Percentiles rank a stretch among this genome's conserved stretches.
phyloP scores from a whole-genome alignment of 2,113 vertebrate species.

The Hyaena hyaena region DNA sequence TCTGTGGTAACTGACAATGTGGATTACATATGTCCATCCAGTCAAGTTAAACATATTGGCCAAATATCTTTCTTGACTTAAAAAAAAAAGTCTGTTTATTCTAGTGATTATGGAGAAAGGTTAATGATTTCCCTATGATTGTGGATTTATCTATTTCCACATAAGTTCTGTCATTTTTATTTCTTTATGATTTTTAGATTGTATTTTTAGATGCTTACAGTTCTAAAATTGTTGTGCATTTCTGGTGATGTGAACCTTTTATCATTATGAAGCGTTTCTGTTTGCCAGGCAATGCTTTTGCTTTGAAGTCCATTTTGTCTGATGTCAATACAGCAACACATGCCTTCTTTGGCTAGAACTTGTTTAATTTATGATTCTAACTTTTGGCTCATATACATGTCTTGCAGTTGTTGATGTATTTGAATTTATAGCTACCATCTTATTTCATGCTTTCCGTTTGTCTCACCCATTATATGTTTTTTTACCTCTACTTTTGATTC shows the following conservation, averaged over 20 bases:
- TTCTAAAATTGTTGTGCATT: background rate
- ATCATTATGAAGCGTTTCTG: background rate
- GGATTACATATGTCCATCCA: background rate
- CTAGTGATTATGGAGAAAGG: background rate
- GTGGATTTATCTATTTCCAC: background rate
- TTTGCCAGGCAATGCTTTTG: background rate
- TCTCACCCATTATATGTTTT: background rate
- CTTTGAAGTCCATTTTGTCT: conserved; percentile 20
- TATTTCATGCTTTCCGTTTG: background rate
- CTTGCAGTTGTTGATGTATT: background rate
- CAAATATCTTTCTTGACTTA: background rate
- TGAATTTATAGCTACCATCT: background rate
- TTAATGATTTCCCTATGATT: background rate
- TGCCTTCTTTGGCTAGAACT: background rate
- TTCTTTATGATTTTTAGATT: conserved; percentile 14
- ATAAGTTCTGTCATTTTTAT: background rate
- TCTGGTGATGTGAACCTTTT: background rate
- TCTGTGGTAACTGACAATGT: background rate
- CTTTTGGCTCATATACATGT: background rate
- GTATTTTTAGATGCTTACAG: background rate
- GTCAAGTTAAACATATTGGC: background rate
- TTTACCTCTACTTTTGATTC: background rate
- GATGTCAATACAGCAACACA: background rate
- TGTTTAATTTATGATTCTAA: background rate
- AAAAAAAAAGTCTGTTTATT: background rate